Base-by-base conservation (phyloP, 23 tunicate genomes). In the Aplidium turbinatum region DNA sequence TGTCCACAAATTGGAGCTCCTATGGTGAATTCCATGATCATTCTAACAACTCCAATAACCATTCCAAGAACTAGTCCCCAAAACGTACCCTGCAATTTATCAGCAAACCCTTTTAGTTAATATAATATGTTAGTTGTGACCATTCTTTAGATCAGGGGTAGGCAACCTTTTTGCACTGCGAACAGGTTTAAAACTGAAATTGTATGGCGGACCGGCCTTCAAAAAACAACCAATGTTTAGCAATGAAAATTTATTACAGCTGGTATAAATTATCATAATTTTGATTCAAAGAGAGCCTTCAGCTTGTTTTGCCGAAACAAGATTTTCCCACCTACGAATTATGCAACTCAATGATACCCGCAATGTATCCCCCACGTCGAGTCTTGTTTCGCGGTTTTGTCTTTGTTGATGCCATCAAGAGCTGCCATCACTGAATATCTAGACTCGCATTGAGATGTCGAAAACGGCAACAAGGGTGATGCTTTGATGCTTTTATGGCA, bases 51-150 rank as follows among this genome's bases (percentile, higher is more conserved):
- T 4, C 98, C 98, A 33, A 93, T 39, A 9, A 86, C 27, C 65
- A 93, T 68, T 23, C 98, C 98, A 39, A 81, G 35, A 38, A 82
- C 70, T 32, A 93, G 70, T 9, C 88, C 89, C 98, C 98, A 93
- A 57, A 86, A 93, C 4, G 88, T 58, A 21, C 89, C 98, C 94
- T 88, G 54, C 3, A 66, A 66, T n/a, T n/a, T n/a, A n/a, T n/a
- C n/a, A n/a, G n/a, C n/a, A n/a, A n/a, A n/a, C n/a, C n/a, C n/a
- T n/a, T n/a, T n/a, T n/a, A n/a, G n/a, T n/a, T n/a, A n/a, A n/a
- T n/a, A n/a, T n/a, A n/a, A n/a, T n/a, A n/a, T n/a, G n/a, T n/a
- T n/a, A n/a, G n/a, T n/a, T n/a, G n/a, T n/a, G n/a, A n/a, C 48
- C 48, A 16, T 9, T 42, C 51, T 57, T 21, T 55, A 56, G 3